Conservation (phyloP, 2,888 invertebrate species). For the Drosophila flavopinicola region DNA sequence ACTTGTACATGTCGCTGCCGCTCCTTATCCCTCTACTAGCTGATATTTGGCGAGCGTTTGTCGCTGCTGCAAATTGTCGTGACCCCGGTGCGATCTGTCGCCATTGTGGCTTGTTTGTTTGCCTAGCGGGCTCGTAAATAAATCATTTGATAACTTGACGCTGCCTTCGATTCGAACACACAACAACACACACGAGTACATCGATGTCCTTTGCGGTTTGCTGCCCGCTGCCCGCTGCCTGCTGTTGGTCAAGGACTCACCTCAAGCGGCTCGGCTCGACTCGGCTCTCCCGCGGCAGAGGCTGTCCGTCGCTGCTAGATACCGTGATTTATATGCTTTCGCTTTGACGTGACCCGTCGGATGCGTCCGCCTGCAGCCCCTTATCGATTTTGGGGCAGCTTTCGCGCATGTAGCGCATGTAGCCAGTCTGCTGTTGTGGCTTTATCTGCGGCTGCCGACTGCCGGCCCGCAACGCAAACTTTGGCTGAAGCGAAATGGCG, state of each 20-base stretch:
- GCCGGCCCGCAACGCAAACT: conserved; percentile 58
- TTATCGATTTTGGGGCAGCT: conserved; percentile 65
- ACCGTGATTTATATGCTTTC: conserved; percentile 76
- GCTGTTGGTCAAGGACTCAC: conserved; percentile 71
- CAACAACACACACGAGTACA: conserved; percentile 26
- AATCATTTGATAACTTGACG: conserved; percentile 80
- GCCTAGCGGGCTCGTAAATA: conserved; percentile 75
- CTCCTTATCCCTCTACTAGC: conserved; percentile 4
- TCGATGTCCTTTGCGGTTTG: conserved; percentile 32
- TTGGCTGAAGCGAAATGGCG: conserved; percentile 62
- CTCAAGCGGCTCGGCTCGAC: conserved; percentile 53
- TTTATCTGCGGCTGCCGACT: conserved; percentile 61
- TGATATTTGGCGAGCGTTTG: conserved; percentile 63
- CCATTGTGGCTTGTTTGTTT: conserved; percentile 69
- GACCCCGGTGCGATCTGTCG: conserved; percentile 33
- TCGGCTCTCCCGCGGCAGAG: conserved; percentile 36
- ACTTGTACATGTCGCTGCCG: conserved; percentile 33
- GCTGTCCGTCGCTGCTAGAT: conserved; percentile 70
- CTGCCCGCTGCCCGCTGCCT: conserved; percentile 22
- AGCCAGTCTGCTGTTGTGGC: conserved; percentile 60
- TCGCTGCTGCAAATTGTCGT: conserved; percentile 58
- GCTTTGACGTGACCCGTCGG: conserved; percentile 65
- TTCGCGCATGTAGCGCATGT: conserved; percentile 45
- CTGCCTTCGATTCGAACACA: conserved; percentile 45
- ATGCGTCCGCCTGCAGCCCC: conserved; percentile 2